Conservation (phyloP, 1,140 invertebrate genomes). For the Adelges cooleyi region DNA sequence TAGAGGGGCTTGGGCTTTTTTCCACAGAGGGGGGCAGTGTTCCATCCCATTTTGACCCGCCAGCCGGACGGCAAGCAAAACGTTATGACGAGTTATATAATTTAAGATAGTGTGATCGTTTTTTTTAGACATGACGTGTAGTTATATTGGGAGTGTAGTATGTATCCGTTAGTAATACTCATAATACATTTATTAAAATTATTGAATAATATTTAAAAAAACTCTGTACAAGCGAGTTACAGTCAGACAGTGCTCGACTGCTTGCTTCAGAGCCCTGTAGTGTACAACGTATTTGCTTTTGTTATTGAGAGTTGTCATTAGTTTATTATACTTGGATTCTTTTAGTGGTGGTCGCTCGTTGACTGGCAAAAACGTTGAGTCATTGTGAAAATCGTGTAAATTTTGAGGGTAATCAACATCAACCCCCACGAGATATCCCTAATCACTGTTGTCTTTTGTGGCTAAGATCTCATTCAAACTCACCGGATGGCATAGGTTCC, state of each 20-base stretch:
- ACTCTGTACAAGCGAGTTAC: background rate
- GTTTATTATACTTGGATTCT: background rate
- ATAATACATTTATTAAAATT: too few relatives aligned
- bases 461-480: background rate
- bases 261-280: background rate
- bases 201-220: too few relatives aligned
- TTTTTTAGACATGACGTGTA: too few relatives aligned
- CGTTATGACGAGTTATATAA: too few relatives aligned
- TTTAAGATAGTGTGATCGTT: too few relatives aligned
- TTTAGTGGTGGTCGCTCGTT: background rate
- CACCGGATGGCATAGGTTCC: background rate
- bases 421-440: background rate
- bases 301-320: background rate
- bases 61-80: too few relatives aligned
- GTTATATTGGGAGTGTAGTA: too few relatives aligned
- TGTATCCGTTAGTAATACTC: too few relatives aligned
- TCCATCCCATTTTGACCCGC: too few relatives aligned
- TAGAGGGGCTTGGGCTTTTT: too few relatives aligned
- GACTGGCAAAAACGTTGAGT: background rate
- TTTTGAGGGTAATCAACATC: background rate
- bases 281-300: conserved; percentile 1
- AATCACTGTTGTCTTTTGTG: background rate
- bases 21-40: too few relatives aligned
- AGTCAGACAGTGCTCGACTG: background rate
- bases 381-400: background rate